Evolutionary conservation across 2,888 invertebrate species (phyloP).

Genomic region (Daptonema setosum): DNA sequence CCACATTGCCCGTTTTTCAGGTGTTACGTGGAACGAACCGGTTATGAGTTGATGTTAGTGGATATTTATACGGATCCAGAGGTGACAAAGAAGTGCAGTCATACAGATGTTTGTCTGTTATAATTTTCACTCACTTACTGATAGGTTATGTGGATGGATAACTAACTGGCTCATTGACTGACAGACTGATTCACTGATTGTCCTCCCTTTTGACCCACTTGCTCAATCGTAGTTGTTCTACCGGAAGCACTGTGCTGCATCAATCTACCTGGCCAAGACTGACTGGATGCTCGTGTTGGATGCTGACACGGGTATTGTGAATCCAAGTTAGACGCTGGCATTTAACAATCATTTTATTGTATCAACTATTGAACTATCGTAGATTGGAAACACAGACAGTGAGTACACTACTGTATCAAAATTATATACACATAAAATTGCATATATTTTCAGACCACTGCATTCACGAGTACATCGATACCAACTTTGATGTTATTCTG

Average conservation of each 20-base stretch:
- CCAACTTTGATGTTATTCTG: conserved; percentile 20
- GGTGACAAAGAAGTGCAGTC: conserved; percentile 13
- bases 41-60: conserved; percentile 18
- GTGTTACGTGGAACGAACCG: conserved; percentile 19
- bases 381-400: no score
- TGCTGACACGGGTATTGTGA: conserved; percentile 23
- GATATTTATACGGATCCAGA: conserved; percentile 18
- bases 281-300: conserved; percentile 26
- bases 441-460: not conserved
- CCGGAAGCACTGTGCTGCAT: conserved; percentile 24
- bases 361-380: no score
- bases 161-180: no score
- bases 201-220: no score
- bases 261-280: conserved; percentile 19
- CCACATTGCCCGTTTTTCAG: no score
- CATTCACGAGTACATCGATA: conserved; percentile 22
- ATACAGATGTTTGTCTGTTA: conserved; percentile 12
- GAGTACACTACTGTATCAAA: no score
- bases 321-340: conserved; percentile 26
- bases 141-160: not conserved
- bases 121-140: not conserved
- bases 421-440: no score
- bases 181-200: no score
- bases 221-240: conserved; percentile 24
- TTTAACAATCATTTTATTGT: conserved; percentile 1